Percentiles rank a stretch among this genome's conserved stretches.
These are phyloP conservation scores for Zosterops borbonicus DNA, from an alignment of 2,113 vertebrate genomes.

Conservation along the genomic window DNA sequence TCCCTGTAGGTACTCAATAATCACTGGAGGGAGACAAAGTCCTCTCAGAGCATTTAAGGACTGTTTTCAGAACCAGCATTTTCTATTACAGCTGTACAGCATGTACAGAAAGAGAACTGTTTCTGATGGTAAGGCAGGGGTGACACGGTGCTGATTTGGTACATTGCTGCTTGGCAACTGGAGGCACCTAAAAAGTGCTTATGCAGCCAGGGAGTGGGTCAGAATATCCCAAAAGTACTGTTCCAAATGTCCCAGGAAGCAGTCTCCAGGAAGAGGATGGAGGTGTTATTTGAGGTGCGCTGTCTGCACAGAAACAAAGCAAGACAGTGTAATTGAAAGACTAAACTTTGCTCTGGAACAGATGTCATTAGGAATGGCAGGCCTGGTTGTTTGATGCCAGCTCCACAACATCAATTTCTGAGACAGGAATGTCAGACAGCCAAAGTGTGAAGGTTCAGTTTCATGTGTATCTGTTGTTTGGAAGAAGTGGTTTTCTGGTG, in stretches of 20 bases:
- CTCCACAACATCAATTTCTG: background rate
- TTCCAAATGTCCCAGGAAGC: background rate
- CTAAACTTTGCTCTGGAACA: background rate
- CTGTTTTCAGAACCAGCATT: background rate
- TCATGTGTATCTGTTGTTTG: background rate
- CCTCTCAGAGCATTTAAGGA: background rate
- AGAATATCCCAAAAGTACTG: background rate
- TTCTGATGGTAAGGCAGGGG: background rate
- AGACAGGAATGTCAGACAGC: background rate
- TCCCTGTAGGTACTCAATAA: background rate
- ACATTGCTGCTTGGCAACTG: fast-evolving
- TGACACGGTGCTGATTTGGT: fast-evolving
- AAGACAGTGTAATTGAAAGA: background rate
- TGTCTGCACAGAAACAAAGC: background rate
- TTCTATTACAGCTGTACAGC: fast-evolving
- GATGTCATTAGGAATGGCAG: background rate
- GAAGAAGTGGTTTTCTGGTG: background rate
- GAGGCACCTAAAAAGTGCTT: background rate
- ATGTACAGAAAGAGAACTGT: background rate
- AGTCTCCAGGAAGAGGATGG: background rate
- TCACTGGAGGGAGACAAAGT: conserved; percentile 42
- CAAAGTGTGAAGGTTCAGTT: background rate
- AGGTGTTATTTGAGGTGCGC: background rate
- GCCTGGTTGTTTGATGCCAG: background rate
- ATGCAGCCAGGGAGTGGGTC: background rate